phyloP scores from a whole-genome alignment of 2,888 invertebrate species.

The Cantharis lateralis region DNA sequence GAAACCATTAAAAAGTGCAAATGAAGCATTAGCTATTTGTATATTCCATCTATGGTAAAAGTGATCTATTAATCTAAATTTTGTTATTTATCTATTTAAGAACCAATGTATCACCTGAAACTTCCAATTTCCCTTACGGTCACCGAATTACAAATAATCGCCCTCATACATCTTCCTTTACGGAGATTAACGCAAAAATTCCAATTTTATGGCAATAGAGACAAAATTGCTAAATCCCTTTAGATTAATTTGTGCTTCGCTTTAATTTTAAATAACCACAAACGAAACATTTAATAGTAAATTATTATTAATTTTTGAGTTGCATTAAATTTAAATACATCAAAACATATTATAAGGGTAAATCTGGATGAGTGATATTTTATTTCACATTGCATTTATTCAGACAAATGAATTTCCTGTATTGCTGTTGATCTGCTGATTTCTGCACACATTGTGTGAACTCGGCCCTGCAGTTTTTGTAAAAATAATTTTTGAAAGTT shows the following conservation, averaged over 20 bases:
- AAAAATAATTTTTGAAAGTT: too few species aligned
- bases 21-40: background rate
- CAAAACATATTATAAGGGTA: background rate
- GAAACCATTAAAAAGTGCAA: background rate
- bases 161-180: conserved; percentile 52
- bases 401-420: too few species aligned
- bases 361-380: too few species aligned
- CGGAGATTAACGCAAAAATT: conserved; percentile 47
- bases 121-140: conserved; percentile 47
- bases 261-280: background rate
- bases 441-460: too few species aligned
- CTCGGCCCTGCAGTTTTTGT: too few species aligned
- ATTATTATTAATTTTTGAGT: background rate
- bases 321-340: background rate
- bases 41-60: background rate
- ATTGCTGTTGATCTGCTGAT: too few species aligned
- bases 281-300: background rate
- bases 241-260: background rate
- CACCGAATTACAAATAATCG: conserved; percentile 51
- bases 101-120: conserved; percentile 47
- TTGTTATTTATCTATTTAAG: background rate
- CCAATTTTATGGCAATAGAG: conserved; percentile 23
- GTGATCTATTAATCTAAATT: background rate
- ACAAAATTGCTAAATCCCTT: background rate
- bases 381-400: too few species aligned